Evolutionary conservation across 1,140 invertebrate genomes (phyloP), one percentile per base, ranked within the genome.

Genomic region (Ericerus pela): DNA sequence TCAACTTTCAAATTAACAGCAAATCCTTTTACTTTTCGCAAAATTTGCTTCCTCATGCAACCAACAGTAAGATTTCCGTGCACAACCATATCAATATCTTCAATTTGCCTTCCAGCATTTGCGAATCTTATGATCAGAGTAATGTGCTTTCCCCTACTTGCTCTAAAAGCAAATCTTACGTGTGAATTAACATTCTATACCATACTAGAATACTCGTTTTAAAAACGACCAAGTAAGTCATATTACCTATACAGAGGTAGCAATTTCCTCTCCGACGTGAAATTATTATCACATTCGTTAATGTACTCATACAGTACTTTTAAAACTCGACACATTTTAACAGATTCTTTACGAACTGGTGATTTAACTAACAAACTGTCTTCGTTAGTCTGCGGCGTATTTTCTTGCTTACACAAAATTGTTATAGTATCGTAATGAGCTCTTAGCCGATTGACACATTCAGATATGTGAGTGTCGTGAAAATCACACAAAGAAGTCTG

Each of bases 221-320:
- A 52, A 31, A 30, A 31, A 20, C 20, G 31, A 56, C 2, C 54
- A 12, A 20, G 26, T 28, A 12, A 54, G 18, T 22, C 27, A 51
- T 12, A 62, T 62, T 66, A 86, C 79, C 85, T 82, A 65, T 86
- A 84, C 47, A 94, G 77, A 26, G 90, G 89, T 60, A 96, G 72
- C 65, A 92, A 85, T 63, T 85, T 82, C 58, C 94, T 76, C 68
- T 97, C 93, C 10, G 87, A 85, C 24, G 81, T 80, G 72, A 89
- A 96, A 55, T 87, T 82, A 56, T 83, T 81, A 75, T 98, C 94
- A 75, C 92, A 96, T 71, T 97, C 92, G 58, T 83, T 86, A 55
- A 98, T 83, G 68, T 97, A 97, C 73, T 96, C 92, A 64, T 89
- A 84, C 58, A 97, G 77, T 62, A 96, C 91, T 73, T 90, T 88